A percentile compares a stretch with the other conserved stretches of the same genome.
phyloP scores from a whole-genome alignment of 1,140 invertebrate species.

The Psix sp. region DNA sequence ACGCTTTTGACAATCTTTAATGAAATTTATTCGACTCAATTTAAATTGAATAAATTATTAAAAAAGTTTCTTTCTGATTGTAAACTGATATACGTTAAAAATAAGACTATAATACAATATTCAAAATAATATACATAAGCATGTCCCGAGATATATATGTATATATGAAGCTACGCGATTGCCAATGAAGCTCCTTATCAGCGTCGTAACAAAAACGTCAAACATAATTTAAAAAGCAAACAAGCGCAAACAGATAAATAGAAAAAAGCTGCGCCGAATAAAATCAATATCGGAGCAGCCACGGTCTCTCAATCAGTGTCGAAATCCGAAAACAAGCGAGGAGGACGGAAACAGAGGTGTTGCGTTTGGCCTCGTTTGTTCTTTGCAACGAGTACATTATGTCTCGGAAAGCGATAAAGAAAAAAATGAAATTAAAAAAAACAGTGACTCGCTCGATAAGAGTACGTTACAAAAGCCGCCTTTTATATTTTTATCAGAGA shows the following conservation, averaged over 20 bases:
- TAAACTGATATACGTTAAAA: no score
- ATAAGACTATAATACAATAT: no score
- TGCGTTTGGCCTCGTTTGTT: slow-evolving; percentile 3
- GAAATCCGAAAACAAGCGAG: slow-evolving; percentile 30
- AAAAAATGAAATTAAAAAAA: slow-evolving; percentile 11
- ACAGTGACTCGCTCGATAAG: slow-evolving; percentile 44
- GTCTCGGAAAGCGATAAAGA: slow-evolving; percentile 1
- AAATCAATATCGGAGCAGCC: slow-evolving; percentile 41
- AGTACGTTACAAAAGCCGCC: slow-evolving; percentile 47
- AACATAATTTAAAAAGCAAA: slow-evolving; percentile 45
- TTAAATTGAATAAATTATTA: no score
- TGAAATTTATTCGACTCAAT: no score
- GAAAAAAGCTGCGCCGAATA: slow-evolving; percentile 33
- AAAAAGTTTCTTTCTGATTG: no score
- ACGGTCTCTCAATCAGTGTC: slow-evolving; percentile 29
- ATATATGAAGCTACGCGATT: slow-evolving; percentile 3
- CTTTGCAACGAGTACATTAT: slow-evolving; percentile 29
- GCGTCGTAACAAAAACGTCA: slow-evolving; percentile 12
- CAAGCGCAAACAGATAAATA: slow-evolving; percentile 32
- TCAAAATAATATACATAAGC: no score
- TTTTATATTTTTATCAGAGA: slow-evolving; percentile 54
- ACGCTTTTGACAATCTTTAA: no score
- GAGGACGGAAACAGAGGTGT: slow-evolving; percentile 24
- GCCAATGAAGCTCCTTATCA: slow-evolving; percentile 14
- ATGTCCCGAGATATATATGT: slow-evolving; percentile 1